Base-by-base conservation (phyloP, 30 jellyfish, hydroid and myxozoan genomes). In the Hydra vulgaris region DNA sequence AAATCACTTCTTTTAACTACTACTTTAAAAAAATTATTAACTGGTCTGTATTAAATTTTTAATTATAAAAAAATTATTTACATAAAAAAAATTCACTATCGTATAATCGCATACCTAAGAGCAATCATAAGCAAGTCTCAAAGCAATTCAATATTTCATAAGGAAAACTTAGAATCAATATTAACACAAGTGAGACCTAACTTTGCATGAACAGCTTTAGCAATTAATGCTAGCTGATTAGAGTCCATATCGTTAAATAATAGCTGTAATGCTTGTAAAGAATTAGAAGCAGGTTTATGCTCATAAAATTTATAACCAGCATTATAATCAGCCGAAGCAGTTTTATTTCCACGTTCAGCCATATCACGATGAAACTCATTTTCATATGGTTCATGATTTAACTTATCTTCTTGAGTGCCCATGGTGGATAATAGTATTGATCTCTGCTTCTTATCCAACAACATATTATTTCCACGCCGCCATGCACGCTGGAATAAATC, bases 381-480 rank as follows among this genome's bases (percentile, higher is more conserved):
- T 77, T 88, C 96, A 75, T 84, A 94, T 1, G 73, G 84, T 70
- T 94, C 96, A 18, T 71, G 76, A 17, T 73, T 68, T 8, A 79
- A 67, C 68, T 72, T 81, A 15, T 95, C 76, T 26, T 55, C 81
- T 15, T 53, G 70, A 66, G 97, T 94, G 26, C 96, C 99, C 54
- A 94, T 68, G 7, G 21, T 76, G 21, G 80, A 68, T 77, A 84
- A 26, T 17, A 87, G 66, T 17, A 81, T 84, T 26, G 80, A 79
- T 20, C 78, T 79, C 71, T 70, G 82, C 22, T 84, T 79, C 17
- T 40, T 23, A 69, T 84, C 84, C 69, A 76, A 84, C 76, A 94
- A 55, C 86, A 94, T 86, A 27, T 94, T 94, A 22, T 69, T 40
- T 70, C 99, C 99, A 79, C 96, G 86, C 82, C 96, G 88, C 99